phyloP scores from a whole-genome alignment of 64 coral and sea anemone species.

The Orbicella faveolata region DNA sequence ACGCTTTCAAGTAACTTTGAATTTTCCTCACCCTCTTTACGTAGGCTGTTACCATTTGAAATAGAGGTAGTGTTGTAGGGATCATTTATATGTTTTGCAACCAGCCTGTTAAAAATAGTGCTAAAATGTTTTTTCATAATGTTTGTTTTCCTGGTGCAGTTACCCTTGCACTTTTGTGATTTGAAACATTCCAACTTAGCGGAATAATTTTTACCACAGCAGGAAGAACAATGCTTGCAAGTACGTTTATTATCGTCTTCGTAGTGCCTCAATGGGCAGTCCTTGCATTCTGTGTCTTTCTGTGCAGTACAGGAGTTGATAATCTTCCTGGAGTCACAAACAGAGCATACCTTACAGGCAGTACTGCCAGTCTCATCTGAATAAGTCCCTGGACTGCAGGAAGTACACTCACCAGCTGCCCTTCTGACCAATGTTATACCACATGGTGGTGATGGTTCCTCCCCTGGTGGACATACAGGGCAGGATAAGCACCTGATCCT shows the following conservation, averaged over 20 bases:
- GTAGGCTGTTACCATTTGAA: not conserved
- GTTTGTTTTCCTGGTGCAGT: not conserved
- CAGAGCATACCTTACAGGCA: slow-evolving; percentile 10
- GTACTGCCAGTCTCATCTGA: not conserved
- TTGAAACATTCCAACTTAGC: not conserved
- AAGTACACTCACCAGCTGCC: not conserved
- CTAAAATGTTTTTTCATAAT: not conserved
- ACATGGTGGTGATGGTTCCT: slow-evolving; percentile 25
- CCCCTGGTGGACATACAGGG: not conserved
- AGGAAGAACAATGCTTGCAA: slow-evolving; percentile 14
- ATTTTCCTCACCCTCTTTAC: not conserved
- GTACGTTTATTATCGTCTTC: not conserved
- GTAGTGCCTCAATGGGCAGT: not conserved
- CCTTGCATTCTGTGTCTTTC: not conserved
- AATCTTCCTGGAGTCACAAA: slow-evolving; percentile 12
- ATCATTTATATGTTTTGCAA: not conserved
- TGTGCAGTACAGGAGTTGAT: not conserved
- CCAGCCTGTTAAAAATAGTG: not conserved
- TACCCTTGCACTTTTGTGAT: not conserved
- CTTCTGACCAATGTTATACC: not conserved
- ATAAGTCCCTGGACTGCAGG: slow-evolving; percentile 8
- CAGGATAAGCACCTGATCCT: slow-evolving; percentile 5
- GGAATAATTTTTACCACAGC: not conserved
- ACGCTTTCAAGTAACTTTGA: not conserved
- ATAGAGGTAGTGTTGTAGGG: not conserved